Evolutionary conservation across 2,888 invertebrate genomes (phyloP), one percentile per base, ranked within the genome.

Genomic region (Dasypogon diadema): DNA sequence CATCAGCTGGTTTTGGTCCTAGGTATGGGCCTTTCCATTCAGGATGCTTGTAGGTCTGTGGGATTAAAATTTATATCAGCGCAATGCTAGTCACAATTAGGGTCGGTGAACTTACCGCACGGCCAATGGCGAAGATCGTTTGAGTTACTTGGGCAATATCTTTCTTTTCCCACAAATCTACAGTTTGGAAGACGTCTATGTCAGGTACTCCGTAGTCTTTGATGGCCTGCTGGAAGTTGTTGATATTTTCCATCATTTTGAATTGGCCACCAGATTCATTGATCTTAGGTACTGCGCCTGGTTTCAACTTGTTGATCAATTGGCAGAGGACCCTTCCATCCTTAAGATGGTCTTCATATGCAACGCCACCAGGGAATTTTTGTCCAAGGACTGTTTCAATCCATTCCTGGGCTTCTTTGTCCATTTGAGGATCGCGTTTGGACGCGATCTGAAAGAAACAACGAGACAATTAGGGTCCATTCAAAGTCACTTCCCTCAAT

Each of bases 191-290:
- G 74, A 95, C 92, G 86, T 98, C 98, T 79, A 93, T 90, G 84
- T 96, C 96, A 70, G 91, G 87, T 14, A 98, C 97, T 78, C 98
- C 99, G 85, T 97, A 95, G 0, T 90, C 91, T 85, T 92, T 93
- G 81, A 95, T 88, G 10, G 95, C 96, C 75, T 91, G 92, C 86
- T 96, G 93, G 91, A 98, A 97, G 88, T 85, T 85, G 88, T 95
- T 96, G 87, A 99, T 96, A 90, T 99, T 99, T 87, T 99, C 99
- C 99, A 99, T 99, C 92, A 99, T 93, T 86, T 98, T 99, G 92
- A 99, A 99, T 85, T 98, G 97, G 85, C 98, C 97, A 81, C 98
- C 97, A 60, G 92, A 91, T 81, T 92, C 91, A 90, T 99, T 98
- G 88, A 99, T 92, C 87, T 98, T 98, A 83, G 91, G 84, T 78